A percentile compares a stretch with the other conserved stretches of the same genome.
These are phyloP conservation scores for Scaptomyza tumidula DNA, from an alignment of 2,888 invertebrate species.

Conservation along the genomic window DNA sequence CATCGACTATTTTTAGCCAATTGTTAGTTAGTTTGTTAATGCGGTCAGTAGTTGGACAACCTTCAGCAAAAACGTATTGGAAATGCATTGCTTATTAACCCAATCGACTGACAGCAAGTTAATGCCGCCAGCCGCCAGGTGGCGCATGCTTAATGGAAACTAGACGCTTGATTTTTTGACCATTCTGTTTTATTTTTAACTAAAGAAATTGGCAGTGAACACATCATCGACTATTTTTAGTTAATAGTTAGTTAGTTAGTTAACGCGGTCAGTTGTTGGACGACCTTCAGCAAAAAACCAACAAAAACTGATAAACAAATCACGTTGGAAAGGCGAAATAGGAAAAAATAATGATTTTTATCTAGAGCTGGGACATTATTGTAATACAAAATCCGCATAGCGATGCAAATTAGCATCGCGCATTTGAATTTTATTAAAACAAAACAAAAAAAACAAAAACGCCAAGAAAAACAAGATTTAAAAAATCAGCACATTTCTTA, in stretches of 20 bases:
- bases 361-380: conserved; percentile 48
- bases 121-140: no score
- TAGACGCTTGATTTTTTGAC: no score
- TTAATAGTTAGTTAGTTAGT: conserved; percentile 49
- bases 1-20: conserved; percentile 72
- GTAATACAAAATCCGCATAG: conserved; percentile 76
- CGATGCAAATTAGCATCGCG: conserved; percentile 67
- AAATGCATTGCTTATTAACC: no score
- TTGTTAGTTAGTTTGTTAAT: conserved; percentile 53
- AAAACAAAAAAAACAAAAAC: background rate
- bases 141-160: no score
- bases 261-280: conserved; percentile 58
- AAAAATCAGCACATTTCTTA: conserved; percentile 77
- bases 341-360: conserved; percentile 48
- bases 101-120: no score
- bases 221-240: conserved; percentile 72
- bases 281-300: conserved; percentile 68
- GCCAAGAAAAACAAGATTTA: conserved; percentile 1
- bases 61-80: conserved; percentile 50
- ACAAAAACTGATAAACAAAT: background rate
- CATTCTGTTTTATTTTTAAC: background rate
- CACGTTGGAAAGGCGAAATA: conserved; percentile 3
- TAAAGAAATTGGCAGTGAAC: conserved; percentile 57
- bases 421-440: conserved; percentile 39
- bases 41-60: conserved; percentile 69